Evolutionary conservation across 2,888 invertebrate genomes (phyloP), one percentile per base, ranked within the genome.

Genomic region (Achlya flavicornis): DNA sequence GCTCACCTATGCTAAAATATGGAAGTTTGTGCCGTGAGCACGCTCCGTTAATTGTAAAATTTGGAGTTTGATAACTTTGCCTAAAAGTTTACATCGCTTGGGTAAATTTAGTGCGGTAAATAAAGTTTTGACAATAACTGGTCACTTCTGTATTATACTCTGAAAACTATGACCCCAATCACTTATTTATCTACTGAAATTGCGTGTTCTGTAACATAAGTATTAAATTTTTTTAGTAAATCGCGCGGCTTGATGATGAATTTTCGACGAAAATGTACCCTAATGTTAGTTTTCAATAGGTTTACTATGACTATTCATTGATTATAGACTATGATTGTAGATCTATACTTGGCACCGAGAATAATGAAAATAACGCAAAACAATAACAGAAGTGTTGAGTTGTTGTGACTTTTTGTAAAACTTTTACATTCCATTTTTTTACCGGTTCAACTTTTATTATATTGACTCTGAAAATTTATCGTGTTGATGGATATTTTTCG

Each of bases 41-140:
- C 79, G 83, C 81, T 82, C 72, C 75, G 87, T 86, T 89, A 89
- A 90, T 88, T 89, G 87, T 86, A 79, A 86, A 88, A 88, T 89
- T 86, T 80, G 76, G 84, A 87, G 84, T 88, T 87, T 83, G 81
- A 84, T 83, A 89, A 89, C 85, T 89, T 86, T 72, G 72, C 77
- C 78, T 66, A 71, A 76, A 58, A 41, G 43, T 61, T 63, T 73
- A 71, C 73, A 71, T 68, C 67, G 69, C 70, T 61, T 67, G 71
- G 72, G 72, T 72, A 63, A 71, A 78, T 78, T 80, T 74, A 75
- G 72, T 73, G 73, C 63, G 72, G 72, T 68, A 66, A 73, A 75
- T 64, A 72, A 83, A 84, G 83, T 86, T 86, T 74, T 79, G 79
- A 81, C 80, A 79, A 78, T 77, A 79, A 75, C 76, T 74, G 83